Base-by-base conservation (phyloP, 64 coral and sea anemone genomes). In the Orbicella faveolata region DNA sequence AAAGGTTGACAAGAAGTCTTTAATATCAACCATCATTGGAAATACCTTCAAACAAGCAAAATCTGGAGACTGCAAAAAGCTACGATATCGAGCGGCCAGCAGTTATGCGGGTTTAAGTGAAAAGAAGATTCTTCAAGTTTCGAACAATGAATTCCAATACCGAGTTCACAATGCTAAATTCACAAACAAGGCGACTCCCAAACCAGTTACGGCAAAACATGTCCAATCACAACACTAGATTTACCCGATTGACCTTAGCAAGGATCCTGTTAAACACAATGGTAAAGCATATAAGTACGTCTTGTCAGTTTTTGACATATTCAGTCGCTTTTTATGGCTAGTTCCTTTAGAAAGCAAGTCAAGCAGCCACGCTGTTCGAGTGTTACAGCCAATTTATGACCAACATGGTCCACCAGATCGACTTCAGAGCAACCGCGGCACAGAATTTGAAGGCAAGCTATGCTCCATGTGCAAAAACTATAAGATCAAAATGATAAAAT, bases 401-500 rank as follows among this genome's bases (percentile, higher is more conserved):
- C 73, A 92, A 59, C 74, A 87, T 79, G 75, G 75, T 16, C 83
- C 90, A n/a, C 81, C 90, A 10, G 67, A 76, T 52, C 78, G 80
- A 0, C 36, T 92, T 65, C 80, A 92, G 37, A 76, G 79, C 16
- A 70, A 91, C 78, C 33, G 75, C 52, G 83, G 90, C 20, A 18
- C 37, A 4, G 65, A 92, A 72, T 92, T 93, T 75, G 63, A 88
- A 33, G 86, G 92, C 19, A 82, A 82, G 80, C 19, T 81, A 3
- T 13, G 13, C 13, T 25, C 69, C 39, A 39, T 93, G 4, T 93
- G 59, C 41, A 81, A 35, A 11, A 18, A 34, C 0, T 77, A 48
- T 53, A 89, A 89, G 65, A 89, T 94, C 0, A 94, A 89, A 33
- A 53, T 76, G 61, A 89, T 89, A 37, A 89, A 78, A 61, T 84